phyloP scores from a whole-genome alignment of 2,797 vertebrate species.

The Fratercula arctica region DNA sequence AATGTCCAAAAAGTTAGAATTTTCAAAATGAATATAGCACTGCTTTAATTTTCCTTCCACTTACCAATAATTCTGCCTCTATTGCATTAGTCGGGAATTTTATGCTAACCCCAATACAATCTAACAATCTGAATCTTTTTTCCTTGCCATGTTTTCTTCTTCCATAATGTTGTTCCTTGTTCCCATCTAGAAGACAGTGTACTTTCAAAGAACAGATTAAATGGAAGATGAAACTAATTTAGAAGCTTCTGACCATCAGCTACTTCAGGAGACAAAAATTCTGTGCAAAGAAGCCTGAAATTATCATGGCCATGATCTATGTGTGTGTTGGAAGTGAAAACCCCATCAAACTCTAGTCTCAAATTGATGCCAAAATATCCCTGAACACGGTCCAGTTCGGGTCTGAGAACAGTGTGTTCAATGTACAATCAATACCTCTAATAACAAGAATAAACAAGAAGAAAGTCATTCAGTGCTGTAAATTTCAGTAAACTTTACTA shows the following conservation, averaged over 20 bases:
- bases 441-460: constrained; percentile 67
- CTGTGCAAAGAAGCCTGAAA: constrained; percentile 3
- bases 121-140: background rate
- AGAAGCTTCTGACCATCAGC: background rate
- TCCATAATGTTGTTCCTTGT: background rate
- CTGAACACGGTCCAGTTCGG: constrained; percentile 73
- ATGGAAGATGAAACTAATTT: constrained; percentile 4
- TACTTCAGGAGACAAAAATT: background rate
- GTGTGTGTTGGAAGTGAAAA: constrained; percentile 70
- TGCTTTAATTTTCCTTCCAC: background rate
- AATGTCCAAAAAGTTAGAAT: background rate
- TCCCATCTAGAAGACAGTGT: background rate
- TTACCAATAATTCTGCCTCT: background rate
- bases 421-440: constrained; percentile 77
- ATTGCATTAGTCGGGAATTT: background rate
- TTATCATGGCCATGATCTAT: background rate
- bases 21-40: background rate
- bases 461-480: background rate
- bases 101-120: background rate
- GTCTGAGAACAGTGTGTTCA: constrained; percentile 66
- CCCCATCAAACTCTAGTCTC: constrained; percentile 62
- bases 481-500: background rate
- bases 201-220: background rate
- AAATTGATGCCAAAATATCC: constrained; percentile 84
- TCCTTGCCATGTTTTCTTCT: background rate